Conservation (phyloP, 2,888 invertebrate genomes). For the Philopedon plagiatum region DNA sequence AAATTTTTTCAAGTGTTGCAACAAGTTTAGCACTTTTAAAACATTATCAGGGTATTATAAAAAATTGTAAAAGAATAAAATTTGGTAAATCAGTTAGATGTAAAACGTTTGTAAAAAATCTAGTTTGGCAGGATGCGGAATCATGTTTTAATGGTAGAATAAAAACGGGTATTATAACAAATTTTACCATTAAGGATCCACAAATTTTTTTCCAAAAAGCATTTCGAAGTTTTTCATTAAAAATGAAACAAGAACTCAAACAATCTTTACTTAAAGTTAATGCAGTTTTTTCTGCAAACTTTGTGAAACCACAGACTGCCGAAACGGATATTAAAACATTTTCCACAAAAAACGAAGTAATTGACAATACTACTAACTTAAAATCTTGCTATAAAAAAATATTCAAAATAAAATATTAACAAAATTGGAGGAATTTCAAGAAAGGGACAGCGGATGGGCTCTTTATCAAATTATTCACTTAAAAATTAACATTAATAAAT, state of each 20-base stretch:
- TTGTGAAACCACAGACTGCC: conserved; percentile 20
- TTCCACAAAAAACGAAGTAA: conserved; percentile 8
- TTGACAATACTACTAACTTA: conserved; percentile 10
- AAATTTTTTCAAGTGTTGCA: conserved; percentile 1
- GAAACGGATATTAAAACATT: conserved; percentile 26
- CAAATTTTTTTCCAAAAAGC: conserved; percentile 20
- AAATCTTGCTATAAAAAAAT: no score
- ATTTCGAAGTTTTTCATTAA: not conserved
- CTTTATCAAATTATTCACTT: conserved; percentile 26
- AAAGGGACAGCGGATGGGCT: conserved; percentile 27
- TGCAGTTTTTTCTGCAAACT: conserved; percentile 15
- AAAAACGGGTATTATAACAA: conserved; percentile 15
- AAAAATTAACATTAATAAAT: conserved; percentile 54
- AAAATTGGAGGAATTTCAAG: conserved; percentile 20
- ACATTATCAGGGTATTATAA: no score
- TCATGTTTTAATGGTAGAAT: conserved; percentile 19
- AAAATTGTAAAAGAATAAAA: not conserved
- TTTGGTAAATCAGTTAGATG: not conserved
- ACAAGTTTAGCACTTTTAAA: not conserved
- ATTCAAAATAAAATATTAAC: conserved; percentile 19
- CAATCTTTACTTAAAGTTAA: conserved; percentile 15
- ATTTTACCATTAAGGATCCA: conserved; percentile 8
- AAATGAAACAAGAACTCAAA: conserved; percentile 16
- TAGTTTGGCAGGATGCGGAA: conserved; percentile 20
- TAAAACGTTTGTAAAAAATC: no score